Evolutionary conservation across 2,888 invertebrate genomes (phyloP), one percentile per base, ranked within the genome.

Genomic region (Dexiosoma caninum): DNA sequence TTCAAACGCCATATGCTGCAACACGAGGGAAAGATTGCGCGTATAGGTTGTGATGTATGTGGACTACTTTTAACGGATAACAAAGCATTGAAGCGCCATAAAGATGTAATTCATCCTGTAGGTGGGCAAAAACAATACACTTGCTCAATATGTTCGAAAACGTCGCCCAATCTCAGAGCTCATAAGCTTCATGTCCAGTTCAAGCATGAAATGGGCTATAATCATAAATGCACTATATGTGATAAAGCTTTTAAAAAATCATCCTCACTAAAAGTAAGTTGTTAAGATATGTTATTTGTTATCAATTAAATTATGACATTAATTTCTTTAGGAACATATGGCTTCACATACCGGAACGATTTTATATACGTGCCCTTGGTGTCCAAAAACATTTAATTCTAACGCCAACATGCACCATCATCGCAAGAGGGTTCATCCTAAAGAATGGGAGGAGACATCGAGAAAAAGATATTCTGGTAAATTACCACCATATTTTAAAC

Each of bases 221-320:
- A 84, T 2, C 88, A 89, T 67, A 86, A 86, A 35, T 90, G 90
- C 51, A 86, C 86, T 1, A 86, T 89, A 85, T 90, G 89, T 71
- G 87, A 87, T 5, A 90, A 90, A 74, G 86, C 86, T 2, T 90
- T 90, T 51, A 90, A 89, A 62, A 85, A 86, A 0, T 83, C 88
- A 1, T 86, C 88, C 66, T 87, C 87, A 70, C 82, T 89, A 9
- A 85, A 86, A 80, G 89, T 88, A 83, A 49, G 81, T 1, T 21
- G n/a, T 21, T 32, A n/a, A 7, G 7, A 21, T n/a, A n/a, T n/a
- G n/a, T n/a, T n/a, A n/a, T n/a, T n/a, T n/a, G n/a, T n/a, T n/a
- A n/a, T n/a, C n/a, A n/a, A n/a, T n/a, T n/a, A 9, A 46, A 35
- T 21, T 46, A 23, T 23, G 53, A 0, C n/a, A 5, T 49, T 66